Evolutionary conservation across 2,888 invertebrate species (phyloP).

Genomic region (Sinopyrophorus schimmeli): DNA sequence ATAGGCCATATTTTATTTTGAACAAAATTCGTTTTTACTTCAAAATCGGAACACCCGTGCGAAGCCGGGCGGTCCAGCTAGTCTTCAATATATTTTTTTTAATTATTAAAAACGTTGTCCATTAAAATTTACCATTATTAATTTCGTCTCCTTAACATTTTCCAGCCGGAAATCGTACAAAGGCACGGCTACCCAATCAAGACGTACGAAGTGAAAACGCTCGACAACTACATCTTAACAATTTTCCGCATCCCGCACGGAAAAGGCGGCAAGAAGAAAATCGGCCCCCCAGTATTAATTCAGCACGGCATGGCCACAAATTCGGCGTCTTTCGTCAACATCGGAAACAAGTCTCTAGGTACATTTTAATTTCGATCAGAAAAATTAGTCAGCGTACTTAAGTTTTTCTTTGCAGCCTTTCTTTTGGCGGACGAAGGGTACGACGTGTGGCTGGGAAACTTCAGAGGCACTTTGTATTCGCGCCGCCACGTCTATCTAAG

Average conservation of each 20-base stretch:
- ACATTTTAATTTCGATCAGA: slow-evolving; percentile 6
- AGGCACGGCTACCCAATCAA: slow-evolving; percentile 45
- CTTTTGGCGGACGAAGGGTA: slow-evolving; percentile 59
- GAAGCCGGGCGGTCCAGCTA: too few species aligned
- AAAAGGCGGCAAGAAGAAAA: slow-evolving; percentile 32
- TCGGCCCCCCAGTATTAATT: slow-evolving; percentile 45
- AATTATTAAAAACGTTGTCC: too few species aligned
- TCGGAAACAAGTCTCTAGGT: slow-evolving; percentile 49
- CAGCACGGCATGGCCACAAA: slow-evolving; percentile 48
- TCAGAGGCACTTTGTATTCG: slow-evolving; percentile 47
- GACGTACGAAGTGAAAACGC: slow-evolving; percentile 45
- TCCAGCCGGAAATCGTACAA: slow-evolving; percentile 49
- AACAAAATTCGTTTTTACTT: too few species aligned
- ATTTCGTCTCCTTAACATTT: neutral
- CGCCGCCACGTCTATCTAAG: slow-evolving; percentile 47
- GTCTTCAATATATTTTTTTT: too few species aligned
- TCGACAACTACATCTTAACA: slow-evolving; percentile 45
- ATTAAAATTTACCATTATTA: neutral
- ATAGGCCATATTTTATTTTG: too few species aligned
- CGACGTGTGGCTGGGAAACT: slow-evolving; percentile 62
- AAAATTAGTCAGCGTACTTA: slow-evolving; percentile 13
- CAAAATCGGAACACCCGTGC: too few species aligned
- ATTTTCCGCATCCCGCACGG: slow-evolving; percentile 44
- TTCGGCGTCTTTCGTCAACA: slow-evolving; percentile 46
- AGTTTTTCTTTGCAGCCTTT: slow-evolving; percentile 47